Base-by-base conservation (phyloP, 2,797 vertebrate species). In the Limnodromus scolopaceus region DNA sequence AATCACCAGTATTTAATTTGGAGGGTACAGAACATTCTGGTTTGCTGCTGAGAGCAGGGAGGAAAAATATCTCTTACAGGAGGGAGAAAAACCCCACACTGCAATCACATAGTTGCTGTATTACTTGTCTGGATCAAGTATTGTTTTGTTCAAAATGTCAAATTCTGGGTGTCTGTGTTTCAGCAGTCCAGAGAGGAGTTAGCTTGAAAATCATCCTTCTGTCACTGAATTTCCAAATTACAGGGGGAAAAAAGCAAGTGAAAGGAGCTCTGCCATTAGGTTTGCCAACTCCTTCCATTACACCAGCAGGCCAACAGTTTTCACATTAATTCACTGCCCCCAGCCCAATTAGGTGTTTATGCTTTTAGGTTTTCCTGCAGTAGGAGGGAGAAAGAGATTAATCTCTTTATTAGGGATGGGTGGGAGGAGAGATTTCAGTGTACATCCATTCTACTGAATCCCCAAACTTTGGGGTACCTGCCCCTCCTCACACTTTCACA, bases 141-240 rank as follows among this genome's bases (percentile, higher is more conserved):
- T 77, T 93, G 75, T 94, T 97, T 96, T 96, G 83, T 95, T 95
- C 89, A 95, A 97, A 97, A 97, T 97, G 96, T 96, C 96, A 95
- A 27, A 93, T 92, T 95, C 92, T 89, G 72, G 83, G 93, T 96
- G 88, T 68, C 85, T 96, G 71, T 92, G 69, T 87, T 87, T 90
- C 94, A 92, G 92, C 90, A 96, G 95, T 93, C 84, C 95, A 94
- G 93, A 95, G 30, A 96, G 49, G 60, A 97, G 92, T 96, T 88
- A 95, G 85, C 90, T 78, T 94, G 83, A 92, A 96, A 97, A 93
- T 92, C 97, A 96, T 96, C 96, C 96, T 97, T 97, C 95, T 97
- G 97, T 93, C 92, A 93, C 84, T 87, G 91, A 94, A 96, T 97
- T 97, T 97, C 88, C 83, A 96, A 92, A 96, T 96, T 93, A 61